Percentiles rank a stretch among this genome's conserved stretches.
phyloP scores from a whole-genome alignment of 2,113 vertebrate genomes.

The Hystrix cristata region DNA sequence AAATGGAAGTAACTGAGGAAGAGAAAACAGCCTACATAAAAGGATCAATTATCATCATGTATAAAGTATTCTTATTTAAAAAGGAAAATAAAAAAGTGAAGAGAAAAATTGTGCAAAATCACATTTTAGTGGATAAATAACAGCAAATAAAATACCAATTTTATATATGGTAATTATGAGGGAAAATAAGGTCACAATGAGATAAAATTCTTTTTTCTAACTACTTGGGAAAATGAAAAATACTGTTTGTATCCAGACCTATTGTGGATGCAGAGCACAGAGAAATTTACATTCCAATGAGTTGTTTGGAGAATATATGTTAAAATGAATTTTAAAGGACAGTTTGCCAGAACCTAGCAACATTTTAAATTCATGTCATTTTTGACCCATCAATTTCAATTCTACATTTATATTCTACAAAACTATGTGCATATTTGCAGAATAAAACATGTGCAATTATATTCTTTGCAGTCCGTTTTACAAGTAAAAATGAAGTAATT shows the following conservation, averaged over 20 bases:
- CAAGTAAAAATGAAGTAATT: background rate
- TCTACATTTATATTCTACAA: background rate
- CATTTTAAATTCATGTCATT: background rate
- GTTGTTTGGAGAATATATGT: background rate
- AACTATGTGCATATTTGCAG: background rate
- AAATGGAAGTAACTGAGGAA: background rate
- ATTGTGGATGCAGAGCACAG: background rate
- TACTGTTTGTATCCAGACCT: background rate
- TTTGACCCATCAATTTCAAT: constrained; percentile 37
- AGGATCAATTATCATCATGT: background rate
- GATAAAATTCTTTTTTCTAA: background rate
- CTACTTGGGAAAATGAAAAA: background rate
- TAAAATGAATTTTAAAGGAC: background rate
- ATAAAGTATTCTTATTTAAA: background rate
- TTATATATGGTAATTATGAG: background rate
- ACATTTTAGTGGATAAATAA: background rate
- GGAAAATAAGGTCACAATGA: background rate
- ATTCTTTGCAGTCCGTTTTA: background rate
- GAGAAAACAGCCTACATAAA: background rate
- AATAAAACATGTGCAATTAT: constrained; percentile 18
- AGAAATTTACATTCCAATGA: background rate
- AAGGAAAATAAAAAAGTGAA: background rate
- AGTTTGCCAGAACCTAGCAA: background rate
- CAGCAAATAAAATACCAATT: background rate
- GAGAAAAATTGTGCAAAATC: background rate